Evolutionary conservation across 2,113 vertebrate species (phyloP).

Genomic region (Myrmecobius fasciatus): DNA sequence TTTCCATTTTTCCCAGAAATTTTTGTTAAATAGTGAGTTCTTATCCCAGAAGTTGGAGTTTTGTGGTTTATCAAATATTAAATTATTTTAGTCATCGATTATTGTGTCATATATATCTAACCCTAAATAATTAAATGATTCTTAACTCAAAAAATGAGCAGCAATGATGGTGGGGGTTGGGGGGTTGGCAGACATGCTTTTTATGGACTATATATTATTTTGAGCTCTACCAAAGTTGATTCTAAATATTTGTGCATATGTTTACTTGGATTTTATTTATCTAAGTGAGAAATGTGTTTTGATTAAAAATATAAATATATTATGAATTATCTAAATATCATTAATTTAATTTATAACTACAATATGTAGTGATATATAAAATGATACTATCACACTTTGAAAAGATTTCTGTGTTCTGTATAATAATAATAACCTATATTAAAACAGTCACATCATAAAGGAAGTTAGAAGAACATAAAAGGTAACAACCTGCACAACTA

Average conservation of each 20-base stretch:
- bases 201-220: slow-evolving; percentile 81
- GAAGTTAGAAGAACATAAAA: no score
- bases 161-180: slow-evolving; percentile 65
- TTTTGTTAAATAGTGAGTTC: no score
- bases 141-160: slow-evolving; percentile 82
- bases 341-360: no score
- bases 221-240: slow-evolving; percentile 83
- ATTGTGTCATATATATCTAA: no score
- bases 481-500: no score
- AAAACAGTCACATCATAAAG: no score
- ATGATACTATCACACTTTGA: slow-evolving; percentile 67
- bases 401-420: slow-evolving; percentile 72
- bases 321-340: slow-evolving; percentile 50
- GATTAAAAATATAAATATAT: slow-evolving; percentile 86
- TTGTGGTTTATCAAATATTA: no score
- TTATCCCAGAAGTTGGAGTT: no score
- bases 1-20: no score
- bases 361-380: no score
- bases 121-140: slow-evolving; percentile 65
- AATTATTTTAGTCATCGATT: no score
- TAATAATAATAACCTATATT: no score
- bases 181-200: slow-evolving; percentile 78
- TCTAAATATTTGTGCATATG: slow-evolving; percentile 84
- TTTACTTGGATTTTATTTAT: slow-evolving; percentile 84
- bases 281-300: slow-evolving; percentile 87